phyloP scores from a whole-genome alignment of 2,797 vertebrate species.

The Merluccius polli region DNA sequence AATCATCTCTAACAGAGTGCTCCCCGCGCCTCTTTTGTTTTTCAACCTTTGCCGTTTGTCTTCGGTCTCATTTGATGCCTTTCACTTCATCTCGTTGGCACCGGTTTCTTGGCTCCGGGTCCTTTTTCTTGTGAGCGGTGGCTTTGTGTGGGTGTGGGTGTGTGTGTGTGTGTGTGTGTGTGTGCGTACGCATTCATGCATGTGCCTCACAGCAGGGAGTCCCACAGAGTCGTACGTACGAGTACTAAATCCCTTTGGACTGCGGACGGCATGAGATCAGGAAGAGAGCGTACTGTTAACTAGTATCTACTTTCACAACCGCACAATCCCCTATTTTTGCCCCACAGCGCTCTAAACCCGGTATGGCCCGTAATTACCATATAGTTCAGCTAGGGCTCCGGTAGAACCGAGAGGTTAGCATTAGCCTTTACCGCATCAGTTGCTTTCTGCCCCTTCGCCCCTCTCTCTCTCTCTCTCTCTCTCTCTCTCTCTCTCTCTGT shows the following conservation, averaged over 20 bases:
- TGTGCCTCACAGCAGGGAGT: constrained; percentile 45
- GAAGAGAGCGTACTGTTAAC: too few species aligned
- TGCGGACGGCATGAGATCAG: too few species aligned
- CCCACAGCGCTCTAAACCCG: constrained; percentile 12
- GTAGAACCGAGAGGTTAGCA: constrained; percentile 11
- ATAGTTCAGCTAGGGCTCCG: constrained; percentile 30
- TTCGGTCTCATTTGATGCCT: constrained; percentile 37
- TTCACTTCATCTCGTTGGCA: constrained; percentile 53
- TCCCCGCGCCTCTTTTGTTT: constrained; percentile 50
- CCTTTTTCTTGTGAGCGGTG: background rate
- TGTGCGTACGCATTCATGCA: constrained; percentile 14
- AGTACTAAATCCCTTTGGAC: too few species aligned
- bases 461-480: constrained; percentile 4
- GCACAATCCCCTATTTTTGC: background rate
- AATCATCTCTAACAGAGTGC: constrained; percentile 25
- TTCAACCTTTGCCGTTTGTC: constrained; percentile 55
- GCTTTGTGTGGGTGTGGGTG: constrained; percentile 2
- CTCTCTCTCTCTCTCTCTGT: too few species aligned
- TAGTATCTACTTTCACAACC: constrained; percentile 10
- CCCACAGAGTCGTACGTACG: background rate
- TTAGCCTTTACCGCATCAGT: constrained; percentile 10
- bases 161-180: constrained; percentile 21
- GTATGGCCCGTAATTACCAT: constrained; percentile 22
- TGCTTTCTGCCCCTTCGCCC: background rate
- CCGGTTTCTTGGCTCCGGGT: constrained; percentile 46